Percentiles rank a stretch among this genome's conserved stretches.
Evolutionary conservation across 2,888 invertebrate genomes (phyloP).

Genomic region (Eupithecia insigniata): DNA sequence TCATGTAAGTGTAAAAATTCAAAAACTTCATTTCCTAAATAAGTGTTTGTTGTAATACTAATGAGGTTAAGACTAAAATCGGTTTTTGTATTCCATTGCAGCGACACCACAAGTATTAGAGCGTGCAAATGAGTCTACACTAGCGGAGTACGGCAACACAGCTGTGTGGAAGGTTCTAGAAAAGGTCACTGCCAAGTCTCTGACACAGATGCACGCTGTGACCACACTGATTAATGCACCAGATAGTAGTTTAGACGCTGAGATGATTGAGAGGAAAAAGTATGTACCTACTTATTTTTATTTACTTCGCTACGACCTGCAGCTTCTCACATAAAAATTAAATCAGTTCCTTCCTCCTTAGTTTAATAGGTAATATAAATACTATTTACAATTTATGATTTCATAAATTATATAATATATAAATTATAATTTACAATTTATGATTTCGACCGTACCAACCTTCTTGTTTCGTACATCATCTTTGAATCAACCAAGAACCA

Average conservation of each 20-base stretch:
- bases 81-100: conserved; percentile 40
- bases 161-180: conserved; percentile 62
- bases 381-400: too few species aligned
- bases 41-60: not conserved
- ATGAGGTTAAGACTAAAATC: not conserved
- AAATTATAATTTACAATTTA: too few species aligned
- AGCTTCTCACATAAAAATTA: too few species aligned
- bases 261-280: conserved; percentile 64
- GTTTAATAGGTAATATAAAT: too few species aligned
- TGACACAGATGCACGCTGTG: conserved; percentile 62
- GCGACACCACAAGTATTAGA: conserved; percentile 53
- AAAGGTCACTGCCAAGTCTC: conserved; percentile 59
- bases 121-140: conserved; percentile 44
- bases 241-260: conserved; percentile 52
- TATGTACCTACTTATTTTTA: conserved; percentile 45
- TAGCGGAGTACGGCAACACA: conserved; percentile 59
- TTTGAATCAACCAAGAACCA: too few species aligned
- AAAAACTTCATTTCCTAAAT: not conserved
- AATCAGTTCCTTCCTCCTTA: too few species aligned
- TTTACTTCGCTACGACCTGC: not conserved
- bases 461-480: too few species aligned
- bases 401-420: too few species aligned
- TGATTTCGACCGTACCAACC: too few species aligned
- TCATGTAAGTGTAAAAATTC: conserved; percentile 54
- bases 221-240: conserved; percentile 56